These are phyloP conservation scores for Selene dorsalis DNA, from an alignment of 2,797 vertebrate genomes.

Conservation along the genomic window DNA sequence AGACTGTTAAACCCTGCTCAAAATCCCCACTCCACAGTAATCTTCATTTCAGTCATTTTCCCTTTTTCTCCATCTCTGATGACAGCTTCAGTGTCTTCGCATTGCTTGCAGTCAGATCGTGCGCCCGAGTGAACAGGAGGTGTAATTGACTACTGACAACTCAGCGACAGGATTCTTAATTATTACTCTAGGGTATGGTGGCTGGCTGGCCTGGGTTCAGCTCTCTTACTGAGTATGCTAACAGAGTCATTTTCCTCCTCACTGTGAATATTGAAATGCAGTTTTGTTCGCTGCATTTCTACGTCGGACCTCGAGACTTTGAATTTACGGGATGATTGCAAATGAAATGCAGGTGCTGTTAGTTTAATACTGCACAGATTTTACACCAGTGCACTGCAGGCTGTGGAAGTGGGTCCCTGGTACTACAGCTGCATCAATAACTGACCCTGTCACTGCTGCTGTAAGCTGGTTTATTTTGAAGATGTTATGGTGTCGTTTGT, in stretches of 20 bases:
- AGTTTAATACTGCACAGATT: constrained; percentile 59
- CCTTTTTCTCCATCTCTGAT: constrained; percentile 80
- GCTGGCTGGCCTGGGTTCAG: constrained; percentile 78
- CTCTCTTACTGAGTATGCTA: constrained; percentile 75
- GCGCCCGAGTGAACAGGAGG: constrained; percentile 79
- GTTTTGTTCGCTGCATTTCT: constrained; percentile 74
- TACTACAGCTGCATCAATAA: constrained; percentile 34
- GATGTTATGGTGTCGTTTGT: constrained; percentile 37
- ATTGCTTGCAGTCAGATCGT: constrained; percentile 81
- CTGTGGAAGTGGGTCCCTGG: constrained; percentile 43
- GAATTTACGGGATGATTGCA: constrained; percentile 71
- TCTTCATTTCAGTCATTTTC: constrained; percentile 84
- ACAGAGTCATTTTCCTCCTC: constrained; percentile 78
- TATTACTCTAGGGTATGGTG: constrained; percentile 84
- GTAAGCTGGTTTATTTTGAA: constrained; percentile 33
- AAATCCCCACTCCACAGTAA: constrained; percentile 81
- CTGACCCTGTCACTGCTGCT: constrained; percentile 41
- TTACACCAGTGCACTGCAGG: constrained; percentile 55
- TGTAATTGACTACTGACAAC: constrained; percentile 88
- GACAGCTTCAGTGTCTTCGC: constrained; percentile 77
- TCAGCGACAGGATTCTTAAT: constrained; percentile 85
- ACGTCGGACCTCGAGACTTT: constrained; percentile 64
- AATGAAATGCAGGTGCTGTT: constrained; percentile 70
- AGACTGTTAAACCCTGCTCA: constrained; percentile 78
- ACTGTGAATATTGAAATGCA: constrained; percentile 80